Evolutionary conservation across 2,888 invertebrate species (phyloP), one percentile per base, ranked within the genome.

Genomic region (Phorcus lineatus): DNA sequence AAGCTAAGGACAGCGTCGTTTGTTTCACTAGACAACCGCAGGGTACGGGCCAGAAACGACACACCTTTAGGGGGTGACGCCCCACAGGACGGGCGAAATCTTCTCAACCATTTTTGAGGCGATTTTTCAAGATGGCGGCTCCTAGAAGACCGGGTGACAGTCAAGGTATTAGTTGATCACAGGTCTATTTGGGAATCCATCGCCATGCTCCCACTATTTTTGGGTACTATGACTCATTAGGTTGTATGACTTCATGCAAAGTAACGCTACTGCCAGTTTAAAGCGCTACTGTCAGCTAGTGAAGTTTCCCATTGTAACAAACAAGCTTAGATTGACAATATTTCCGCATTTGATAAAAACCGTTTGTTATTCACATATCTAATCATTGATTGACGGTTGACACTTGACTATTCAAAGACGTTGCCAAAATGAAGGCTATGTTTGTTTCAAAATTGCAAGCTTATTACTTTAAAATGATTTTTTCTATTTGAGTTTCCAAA

Each of bases 71-170:
- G 78, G 82, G 84, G 57, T 80, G 80, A 66, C 66, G 80, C 79
- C 81, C 82, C 81, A 80, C 78, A 67, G 79, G 77, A 77, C 78
- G 78, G 81, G 83, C 78, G 77, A 78, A 74, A 76, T 79, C 67
- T 79, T 82, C 67, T 57, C 79, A 76, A 78, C 78, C 84, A 84
- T 84, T 82, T 83, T 85, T 79, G 77, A 81, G 81, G 81, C 80
- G 80, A 82, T 80, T 87, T 89, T 90, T 87, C 90, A 90, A 91
- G 89, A 90, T 91, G 90, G 90, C 90, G 90, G 88, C 89, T 84
- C 87, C 87, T 83, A 87, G 88, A 83, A 87, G 86, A 85, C 86
- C 87, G 82, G 85, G 85, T 84, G 87, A 86, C 82, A 86, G 83
- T 81, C 89, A 90, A 90, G 90, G 90, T 90, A 88, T 86, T 47